Percentiles rank a stretch among this genome's conserved stretches.
These are phyloP conservation scores for Petrocephalus zakoni DNA, from an alignment of 2,113 vertebrate genomes.

Conservation along the genomic window DNA sequence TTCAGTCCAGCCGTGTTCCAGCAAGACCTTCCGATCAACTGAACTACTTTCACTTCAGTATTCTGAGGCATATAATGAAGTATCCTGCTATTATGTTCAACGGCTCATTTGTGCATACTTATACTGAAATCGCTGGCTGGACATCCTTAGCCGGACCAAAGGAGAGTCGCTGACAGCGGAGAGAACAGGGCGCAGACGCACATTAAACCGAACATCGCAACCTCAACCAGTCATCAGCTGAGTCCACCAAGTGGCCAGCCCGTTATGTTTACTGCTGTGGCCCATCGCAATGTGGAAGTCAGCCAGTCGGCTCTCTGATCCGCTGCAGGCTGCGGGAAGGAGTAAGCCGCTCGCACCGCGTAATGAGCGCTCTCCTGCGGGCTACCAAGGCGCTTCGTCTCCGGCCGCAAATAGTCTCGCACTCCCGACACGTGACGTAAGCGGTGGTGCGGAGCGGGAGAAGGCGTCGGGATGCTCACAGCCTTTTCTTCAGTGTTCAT, in stretches of 20 bases:
- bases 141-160: neutral
- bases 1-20: neutral
- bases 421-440: neutral
- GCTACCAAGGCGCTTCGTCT: constrained; percentile 10
- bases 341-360: neutral
- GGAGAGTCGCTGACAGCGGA: neutral
- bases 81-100: neutral
- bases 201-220: neutral
- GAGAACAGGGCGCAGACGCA: neutral
- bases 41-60: neutral
- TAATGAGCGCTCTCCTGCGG: neutral
- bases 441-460: neutral
- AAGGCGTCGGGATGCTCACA: constrained; percentile 20
- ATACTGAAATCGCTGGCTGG: neutral
- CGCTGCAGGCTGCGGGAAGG: neutral
- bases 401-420: neutral
- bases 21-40: neutral
- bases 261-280: neutral
- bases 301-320: neutral
- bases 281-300: neutral
- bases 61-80: neutral
- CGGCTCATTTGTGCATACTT: neutral
- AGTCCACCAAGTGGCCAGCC: neutral
- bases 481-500: constrained; percentile 13
- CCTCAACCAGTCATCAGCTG: neutral